These are phyloP conservation scores for Zaprionus ghesquierei DNA, from an alignment of 1,140 invertebrate species.

Conservation along the genomic window DNA sequence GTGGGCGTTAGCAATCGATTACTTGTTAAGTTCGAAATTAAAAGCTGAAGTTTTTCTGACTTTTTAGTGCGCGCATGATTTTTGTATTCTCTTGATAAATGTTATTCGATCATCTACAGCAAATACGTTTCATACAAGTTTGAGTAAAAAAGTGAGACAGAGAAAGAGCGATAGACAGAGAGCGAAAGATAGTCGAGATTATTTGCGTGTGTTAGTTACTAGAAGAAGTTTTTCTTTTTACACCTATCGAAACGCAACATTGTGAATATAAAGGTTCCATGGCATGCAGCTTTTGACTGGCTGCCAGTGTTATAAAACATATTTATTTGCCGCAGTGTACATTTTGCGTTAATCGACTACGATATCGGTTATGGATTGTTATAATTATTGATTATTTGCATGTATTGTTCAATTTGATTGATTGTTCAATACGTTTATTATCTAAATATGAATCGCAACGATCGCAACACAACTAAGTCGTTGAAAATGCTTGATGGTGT, in stretches of 20 bases:
- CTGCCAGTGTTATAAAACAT: conserved; percentile 3
- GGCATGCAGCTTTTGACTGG: conserved; percentile 20
- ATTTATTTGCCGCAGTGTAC: background rate
- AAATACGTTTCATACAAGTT: background rate
- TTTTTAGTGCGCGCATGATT: conserved; percentile 13
- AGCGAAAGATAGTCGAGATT: background rate
- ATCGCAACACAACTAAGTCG: conserved; percentile 18
- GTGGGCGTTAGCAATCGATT: background rate
- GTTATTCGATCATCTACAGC: background rate
- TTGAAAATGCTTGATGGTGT: conserved; percentile 24
- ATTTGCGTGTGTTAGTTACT: background rate
- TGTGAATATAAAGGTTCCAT: background rate
- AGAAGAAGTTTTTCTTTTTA: conserved; percentile 3
- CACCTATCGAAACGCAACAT: conserved; percentile 10
- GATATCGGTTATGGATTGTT: conserved; percentile 12
- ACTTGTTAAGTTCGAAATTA: background rate
- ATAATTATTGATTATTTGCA: conserved; percentile 15
- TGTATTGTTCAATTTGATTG: conserved; percentile 22
- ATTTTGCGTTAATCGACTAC: conserved; percentile 1
- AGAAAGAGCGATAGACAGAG: background rate
- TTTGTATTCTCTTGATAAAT: conserved; percentile 6
- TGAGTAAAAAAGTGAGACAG: background rate
- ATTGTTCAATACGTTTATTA: conserved; percentile 8
- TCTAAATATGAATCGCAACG: conserved; percentile 27
- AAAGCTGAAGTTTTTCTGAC: background rate